These are phyloP conservation scores for Semicossyphus pulcher DNA, from an alignment of 2,113 vertebrate genomes.

Conservation along the genomic window DNA sequence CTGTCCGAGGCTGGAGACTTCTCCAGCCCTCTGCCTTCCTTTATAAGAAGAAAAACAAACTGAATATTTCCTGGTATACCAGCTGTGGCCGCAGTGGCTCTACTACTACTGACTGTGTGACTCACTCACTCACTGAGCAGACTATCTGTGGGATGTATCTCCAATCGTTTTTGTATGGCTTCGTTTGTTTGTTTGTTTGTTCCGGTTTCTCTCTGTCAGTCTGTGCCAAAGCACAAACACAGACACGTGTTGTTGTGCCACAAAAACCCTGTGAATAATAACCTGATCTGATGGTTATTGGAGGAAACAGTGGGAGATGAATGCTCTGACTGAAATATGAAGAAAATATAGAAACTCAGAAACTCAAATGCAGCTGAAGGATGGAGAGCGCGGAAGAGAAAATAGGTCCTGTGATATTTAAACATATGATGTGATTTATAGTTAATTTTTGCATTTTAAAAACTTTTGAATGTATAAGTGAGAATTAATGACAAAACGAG, in stretches of 20 bases:
- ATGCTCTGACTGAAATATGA: slow-evolving; percentile 44
- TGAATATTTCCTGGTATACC: slow-evolving; percentile 88
- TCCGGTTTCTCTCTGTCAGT: slow-evolving; percentile 84
- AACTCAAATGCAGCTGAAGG: slow-evolving; percentile 65
- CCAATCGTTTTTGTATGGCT: slow-evolving; percentile 69
- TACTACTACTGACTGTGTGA: slow-evolving; percentile 81
- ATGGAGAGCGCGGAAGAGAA: neutral
- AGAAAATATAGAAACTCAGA: slow-evolving; percentile 32
- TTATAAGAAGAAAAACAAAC: slow-evolving; percentile 84
- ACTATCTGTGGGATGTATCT: slow-evolving; percentile 92
- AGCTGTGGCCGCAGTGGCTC: slow-evolving; percentile 89
- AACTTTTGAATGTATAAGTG: slow-evolving; percentile 37
- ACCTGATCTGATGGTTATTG: slow-evolving; percentile 38
- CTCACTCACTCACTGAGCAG: slow-evolving; percentile 73
- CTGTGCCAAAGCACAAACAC: slow-evolving; percentile 87
- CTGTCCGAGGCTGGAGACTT: slow-evolving; percentile 89
- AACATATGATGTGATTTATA: neutral
- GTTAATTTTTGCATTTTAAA: slow-evolving; percentile 14
- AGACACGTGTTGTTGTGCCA: slow-evolving; percentile 76
- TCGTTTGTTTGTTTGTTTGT: slow-evolving; percentile 67
- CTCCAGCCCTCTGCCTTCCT: slow-evolving; percentile 93
- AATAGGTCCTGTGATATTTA: neutral
- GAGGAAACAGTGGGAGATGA: slow-evolving; percentile 3
- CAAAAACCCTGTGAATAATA: slow-evolving; percentile 73
- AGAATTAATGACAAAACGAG: too few relatives aligned